A percentile compares a stretch with the other conserved stretches of the same genome.
phyloP scores from a whole-genome alignment of 2,888 invertebrate species.

The Dusona sp. region DNA sequence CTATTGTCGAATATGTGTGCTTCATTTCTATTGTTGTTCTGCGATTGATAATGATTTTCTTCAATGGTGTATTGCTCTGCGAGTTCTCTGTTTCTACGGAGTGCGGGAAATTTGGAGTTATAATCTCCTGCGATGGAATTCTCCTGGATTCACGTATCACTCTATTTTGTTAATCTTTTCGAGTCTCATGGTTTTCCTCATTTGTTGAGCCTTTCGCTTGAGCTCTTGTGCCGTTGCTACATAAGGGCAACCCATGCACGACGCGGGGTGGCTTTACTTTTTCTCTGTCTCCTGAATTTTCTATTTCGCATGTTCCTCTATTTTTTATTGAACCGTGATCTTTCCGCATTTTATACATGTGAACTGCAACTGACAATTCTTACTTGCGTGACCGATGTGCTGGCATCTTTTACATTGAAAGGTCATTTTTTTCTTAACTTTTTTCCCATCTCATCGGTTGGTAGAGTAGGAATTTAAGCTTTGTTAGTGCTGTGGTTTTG shows the following conservation, averaged over 20 bases:
- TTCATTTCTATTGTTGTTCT: neutral
- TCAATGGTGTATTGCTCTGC: neutral
- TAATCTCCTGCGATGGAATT: neutral
- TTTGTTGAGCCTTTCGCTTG: neutral
- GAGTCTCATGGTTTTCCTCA: neutral
- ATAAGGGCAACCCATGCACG: slow-evolving; percentile 58
- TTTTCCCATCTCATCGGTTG: slow-evolving; percentile 53
- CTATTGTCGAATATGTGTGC: neutral
- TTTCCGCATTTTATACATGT: slow-evolving; percentile 60
- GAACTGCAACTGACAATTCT: slow-evolving; percentile 48
- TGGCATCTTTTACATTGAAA: slow-evolving; percentile 63
- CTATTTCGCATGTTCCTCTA: slow-evolving; percentile 11
- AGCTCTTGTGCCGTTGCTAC: neutral
- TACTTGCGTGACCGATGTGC: slow-evolving; percentile 56
- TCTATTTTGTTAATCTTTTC: slow-evolving; percentile 6
- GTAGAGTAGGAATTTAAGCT: slow-evolving; percentile 10
- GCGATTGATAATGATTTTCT: neutral
- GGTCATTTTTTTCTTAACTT: slow-evolving; percentile 21
- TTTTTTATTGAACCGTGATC: slow-evolving; percentile 29
- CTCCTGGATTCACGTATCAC: slow-evolving; percentile 7
- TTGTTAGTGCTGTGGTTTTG: neutral
- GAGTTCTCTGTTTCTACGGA: neutral
- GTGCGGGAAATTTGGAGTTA: slow-evolving; percentile 6
- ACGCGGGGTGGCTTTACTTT: slow-evolving; percentile 55
- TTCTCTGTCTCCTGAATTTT: neutral